Conservation (phyloP, 2,888 invertebrate species). For the Arctia plantaginis region DNA sequence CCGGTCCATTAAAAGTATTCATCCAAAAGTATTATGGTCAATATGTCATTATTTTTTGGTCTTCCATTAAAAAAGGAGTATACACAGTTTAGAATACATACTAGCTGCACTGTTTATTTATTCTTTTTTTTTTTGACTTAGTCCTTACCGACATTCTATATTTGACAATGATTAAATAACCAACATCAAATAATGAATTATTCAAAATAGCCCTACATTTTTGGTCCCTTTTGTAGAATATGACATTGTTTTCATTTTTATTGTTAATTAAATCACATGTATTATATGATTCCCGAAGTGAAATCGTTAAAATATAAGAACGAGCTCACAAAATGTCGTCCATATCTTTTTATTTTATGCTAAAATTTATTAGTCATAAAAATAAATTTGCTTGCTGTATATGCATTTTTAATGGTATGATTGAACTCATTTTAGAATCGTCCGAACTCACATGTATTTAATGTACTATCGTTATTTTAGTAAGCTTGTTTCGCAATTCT, state of each 20-base stretch:
- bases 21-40: too few relatives aligned
- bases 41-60: too few relatives aligned
- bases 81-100: too few relatives aligned
- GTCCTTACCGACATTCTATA: conserved; percentile 9
- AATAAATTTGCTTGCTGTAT: conserved; percentile 64
- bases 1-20: too few relatives aligned
- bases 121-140: not conserved
- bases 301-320: conserved; percentile 72
- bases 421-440: conserved; percentile 67
- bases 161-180: conserved; percentile 36
- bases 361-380: conserved; percentile 77
- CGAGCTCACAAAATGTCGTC: conserved; percentile 70
- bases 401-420: conserved; percentile 72
- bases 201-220: conserved; percentile 50
- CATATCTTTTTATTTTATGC: conserved; percentile 73
- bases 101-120: not conserved
- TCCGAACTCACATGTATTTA: conserved; percentile 58
- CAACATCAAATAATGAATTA: conserved; percentile 44
- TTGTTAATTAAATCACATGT: conserved; percentile 69
- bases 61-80: too few relatives aligned
- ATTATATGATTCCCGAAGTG: conserved; percentile 67
- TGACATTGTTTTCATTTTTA: conserved; percentile 64
- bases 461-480: conserved; percentile 35
- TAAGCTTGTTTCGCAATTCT: conserved; percentile 31
- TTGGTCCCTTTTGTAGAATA: conserved; percentile 53